Conservation (phyloP, 2,797 vertebrate species). For the Melanotaenia trifasciata region DNA sequence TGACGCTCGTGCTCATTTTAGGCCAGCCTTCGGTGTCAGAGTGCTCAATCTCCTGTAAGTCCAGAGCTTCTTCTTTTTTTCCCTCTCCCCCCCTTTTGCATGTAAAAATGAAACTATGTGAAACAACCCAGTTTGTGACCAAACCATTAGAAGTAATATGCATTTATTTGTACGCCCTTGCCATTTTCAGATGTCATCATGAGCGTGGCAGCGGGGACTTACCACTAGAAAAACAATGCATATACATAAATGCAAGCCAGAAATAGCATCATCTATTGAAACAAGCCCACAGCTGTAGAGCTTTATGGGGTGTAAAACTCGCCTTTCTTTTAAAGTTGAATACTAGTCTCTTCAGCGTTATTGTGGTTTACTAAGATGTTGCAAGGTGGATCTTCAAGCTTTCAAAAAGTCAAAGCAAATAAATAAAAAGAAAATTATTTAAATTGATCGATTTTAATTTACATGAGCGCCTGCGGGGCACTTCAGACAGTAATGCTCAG, state of each 20-base stretch:
- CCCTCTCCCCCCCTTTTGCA: constrained; percentile 2
- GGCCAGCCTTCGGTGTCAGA: constrained; percentile 5
- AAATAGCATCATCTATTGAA: not conserved
- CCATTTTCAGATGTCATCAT: constrained; percentile 14
- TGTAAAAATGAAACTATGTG: not conserved
- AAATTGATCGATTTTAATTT: not conserved
- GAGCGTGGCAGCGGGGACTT: not conserved
- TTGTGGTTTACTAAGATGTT: not conserved
- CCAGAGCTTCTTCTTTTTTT: too few relatives aligned
- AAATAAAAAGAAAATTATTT: not conserved
- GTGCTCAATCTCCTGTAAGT: constrained; percentile 56
- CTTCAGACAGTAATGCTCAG: constrained; percentile 1
- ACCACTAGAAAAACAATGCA: not conserved
- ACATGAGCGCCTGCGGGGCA: constrained; percentile 6
- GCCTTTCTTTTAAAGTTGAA: too few relatives aligned
- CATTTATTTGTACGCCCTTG: not conserved
- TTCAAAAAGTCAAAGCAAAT: not conserved
- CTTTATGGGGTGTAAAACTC: not conserved
- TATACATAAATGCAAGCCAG: not conserved
- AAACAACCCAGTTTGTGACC: not conserved
- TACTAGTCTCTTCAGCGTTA: not conserved
- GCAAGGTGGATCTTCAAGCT: not conserved
- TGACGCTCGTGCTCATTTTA: constrained; percentile 32
- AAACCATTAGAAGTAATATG: not conserved
- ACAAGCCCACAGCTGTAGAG: not conserved